phyloP scores from a whole-genome alignment of 2,888 invertebrate species.

The Phengaris alcon region DNA sequence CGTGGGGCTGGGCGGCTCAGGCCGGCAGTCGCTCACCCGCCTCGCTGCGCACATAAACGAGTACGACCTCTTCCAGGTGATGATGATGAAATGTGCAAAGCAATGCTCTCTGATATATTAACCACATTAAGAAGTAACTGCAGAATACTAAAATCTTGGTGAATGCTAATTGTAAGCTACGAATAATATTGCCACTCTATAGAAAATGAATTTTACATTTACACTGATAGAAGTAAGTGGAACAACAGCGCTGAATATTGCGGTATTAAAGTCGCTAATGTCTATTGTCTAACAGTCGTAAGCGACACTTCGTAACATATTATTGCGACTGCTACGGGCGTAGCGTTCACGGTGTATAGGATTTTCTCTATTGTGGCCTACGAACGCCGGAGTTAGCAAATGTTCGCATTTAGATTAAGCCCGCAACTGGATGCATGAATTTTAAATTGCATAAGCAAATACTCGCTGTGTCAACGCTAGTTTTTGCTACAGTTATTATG shows the following conservation, averaged over 20 bases:
- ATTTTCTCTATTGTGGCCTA: constrained; percentile 9
- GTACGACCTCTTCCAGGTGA: constrained; percentile 88
- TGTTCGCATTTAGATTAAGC: constrained; percentile 19
- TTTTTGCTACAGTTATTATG: constrained; percentile 1
- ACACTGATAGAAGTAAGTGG: background rate
- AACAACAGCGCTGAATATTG: constrained; percentile 16
- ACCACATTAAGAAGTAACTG: too few species aligned
- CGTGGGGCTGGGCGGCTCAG: constrained; percentile 96
- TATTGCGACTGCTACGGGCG: background rate
- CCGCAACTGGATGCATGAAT: constrained; percentile 6
- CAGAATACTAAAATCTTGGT: too few species aligned
- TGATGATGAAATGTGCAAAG: background rate
- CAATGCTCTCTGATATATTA: too few species aligned
- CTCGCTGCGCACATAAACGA: constrained; percentile 96
- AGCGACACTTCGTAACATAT: constrained; percentile 13
- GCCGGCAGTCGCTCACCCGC: constrained; percentile 93
- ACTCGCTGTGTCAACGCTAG: background rate
- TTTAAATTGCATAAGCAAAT: constrained; percentile 13
- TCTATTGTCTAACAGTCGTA: constrained; percentile 9
- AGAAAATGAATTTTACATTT: background rate
- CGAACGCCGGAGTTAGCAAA: constrained; percentile 9
- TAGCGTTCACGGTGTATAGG: background rate
- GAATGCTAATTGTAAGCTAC: background rate
- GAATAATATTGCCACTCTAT: background rate
- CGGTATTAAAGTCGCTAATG: constrained; percentile 14